Evolutionary conservation across 2,888 invertebrate species (phyloP).

Genomic region (Steinernema hermaphroditum): DNA sequence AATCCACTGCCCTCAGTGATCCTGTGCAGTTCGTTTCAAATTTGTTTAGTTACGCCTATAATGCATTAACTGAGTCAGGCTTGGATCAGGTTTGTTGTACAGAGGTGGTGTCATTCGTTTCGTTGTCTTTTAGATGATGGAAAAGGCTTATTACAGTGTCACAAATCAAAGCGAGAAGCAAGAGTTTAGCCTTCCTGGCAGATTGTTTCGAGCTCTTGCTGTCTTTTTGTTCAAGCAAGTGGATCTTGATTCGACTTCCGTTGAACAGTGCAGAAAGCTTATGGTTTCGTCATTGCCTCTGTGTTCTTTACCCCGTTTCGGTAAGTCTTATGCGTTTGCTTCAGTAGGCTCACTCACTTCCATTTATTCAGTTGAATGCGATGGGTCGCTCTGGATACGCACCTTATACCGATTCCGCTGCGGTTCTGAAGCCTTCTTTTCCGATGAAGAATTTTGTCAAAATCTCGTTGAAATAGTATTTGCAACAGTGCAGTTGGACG

Average conservation of each 20-base stretch:
- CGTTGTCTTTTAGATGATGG: background rate
- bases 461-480: constrained; percentile 42
- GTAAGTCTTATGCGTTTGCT: constrained; percentile 15
- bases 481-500: constrained; percentile 11
- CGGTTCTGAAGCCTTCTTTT: constrained; percentile 42
- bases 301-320: constrained; percentile 45
- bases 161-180: constrained; percentile 1
- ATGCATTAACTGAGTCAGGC: background rate
- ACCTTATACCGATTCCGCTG: constrained; percentile 55
- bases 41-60: constrained; percentile 2
- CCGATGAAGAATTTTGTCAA: constrained; percentile 43
- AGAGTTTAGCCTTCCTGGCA: background rate
- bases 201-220: background rate
- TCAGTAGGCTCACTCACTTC: background rate
- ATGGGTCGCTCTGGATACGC: constrained; percentile 56
- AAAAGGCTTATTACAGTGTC: background rate
- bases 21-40: constrained; percentile 11
- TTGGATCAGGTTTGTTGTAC: background rate
- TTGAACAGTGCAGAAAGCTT: constrained; percentile 37
- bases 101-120: background rate
- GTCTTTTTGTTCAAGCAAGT: background rate
- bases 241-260: background rate
- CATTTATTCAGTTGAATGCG: constrained; percentile 49
- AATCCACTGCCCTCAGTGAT: background rate
- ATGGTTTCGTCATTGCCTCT: constrained; percentile 41